Evolutionary conservation across 2,797 vertebrate species (phyloP).

Genomic region (Lutjanus argentimaculatus): DNA sequence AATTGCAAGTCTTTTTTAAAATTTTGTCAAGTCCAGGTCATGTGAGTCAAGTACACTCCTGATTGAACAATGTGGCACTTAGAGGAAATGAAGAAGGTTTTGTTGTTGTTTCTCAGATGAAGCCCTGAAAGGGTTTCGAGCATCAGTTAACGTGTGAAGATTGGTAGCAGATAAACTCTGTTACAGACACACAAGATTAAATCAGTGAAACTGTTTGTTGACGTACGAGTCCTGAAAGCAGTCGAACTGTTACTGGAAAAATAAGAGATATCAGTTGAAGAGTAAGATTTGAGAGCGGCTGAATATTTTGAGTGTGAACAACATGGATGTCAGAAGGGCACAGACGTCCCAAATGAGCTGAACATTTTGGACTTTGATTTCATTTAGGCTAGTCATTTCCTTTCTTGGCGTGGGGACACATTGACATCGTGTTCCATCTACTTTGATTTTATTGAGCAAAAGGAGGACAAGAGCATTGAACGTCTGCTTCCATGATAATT

Average conservation of each 20-base stretch:
- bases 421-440: not conserved
- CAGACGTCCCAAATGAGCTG: not conserved
- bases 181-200: not conserved
- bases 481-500: not conserved
- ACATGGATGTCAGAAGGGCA: not conserved
- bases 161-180: not conserved
- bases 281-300: not conserved
- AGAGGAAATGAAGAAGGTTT: not conserved
- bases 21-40: too few species aligned
- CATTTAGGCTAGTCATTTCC: not conserved
- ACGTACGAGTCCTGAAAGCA: not conserved
- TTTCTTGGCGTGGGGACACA: not conserved
- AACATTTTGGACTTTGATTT: not conserved
- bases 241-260: not conserved
- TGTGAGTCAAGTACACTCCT: too few species aligned
- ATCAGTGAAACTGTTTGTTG: not conserved
- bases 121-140: not conserved
- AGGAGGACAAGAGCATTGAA: not conserved
- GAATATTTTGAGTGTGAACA: not conserved
- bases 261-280: not conserved
- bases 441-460: constrained; percentile 9
- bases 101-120: too few species aligned
- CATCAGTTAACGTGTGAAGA: not conserved
- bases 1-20: too few species aligned
- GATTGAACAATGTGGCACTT: too few species aligned